Evolutionary conservation across 64 coral and sea anemone genomes (phyloP).

Genomic region (Montipora capricornis): DNA sequence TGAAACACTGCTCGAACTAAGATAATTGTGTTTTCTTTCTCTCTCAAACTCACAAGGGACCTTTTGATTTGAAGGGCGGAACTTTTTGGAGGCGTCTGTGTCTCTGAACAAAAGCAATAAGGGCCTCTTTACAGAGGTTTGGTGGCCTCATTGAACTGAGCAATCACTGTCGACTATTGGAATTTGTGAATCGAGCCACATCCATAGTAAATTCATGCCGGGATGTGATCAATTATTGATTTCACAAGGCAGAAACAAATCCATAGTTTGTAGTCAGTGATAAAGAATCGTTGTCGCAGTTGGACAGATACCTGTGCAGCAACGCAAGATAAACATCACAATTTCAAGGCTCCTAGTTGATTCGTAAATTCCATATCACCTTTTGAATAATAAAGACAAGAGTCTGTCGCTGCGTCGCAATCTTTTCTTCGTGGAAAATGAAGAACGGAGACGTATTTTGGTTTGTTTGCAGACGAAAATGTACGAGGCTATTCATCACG

Average conservation of each 20-base stretch:
- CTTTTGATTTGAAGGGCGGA: neutral
- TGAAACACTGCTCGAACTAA: too few relatives aligned
- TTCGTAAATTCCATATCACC: neutral
- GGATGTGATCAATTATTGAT: neutral
- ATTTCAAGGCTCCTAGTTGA: neutral
- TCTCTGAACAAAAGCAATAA: neutral
- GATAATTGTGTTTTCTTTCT: neutral
- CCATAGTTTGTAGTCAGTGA: neutral
- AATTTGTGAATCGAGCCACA: neutral
- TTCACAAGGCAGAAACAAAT: neutral
- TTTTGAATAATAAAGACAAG: neutral
- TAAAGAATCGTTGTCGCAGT: neutral
- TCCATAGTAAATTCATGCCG: neutral
- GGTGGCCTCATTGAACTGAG: neutral
- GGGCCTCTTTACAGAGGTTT: neutral
- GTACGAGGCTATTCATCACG: neutral
- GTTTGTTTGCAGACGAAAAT: slow-evolving; percentile 14
- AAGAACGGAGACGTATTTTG: neutral
- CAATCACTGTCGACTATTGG: too few relatives aligned
- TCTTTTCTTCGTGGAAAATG: neutral
- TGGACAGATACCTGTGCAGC: neutral
- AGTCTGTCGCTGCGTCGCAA: neutral
- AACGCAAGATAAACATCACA: neutral
- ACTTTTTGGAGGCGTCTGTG: neutral
- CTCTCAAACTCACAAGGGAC: neutral